Evolutionary conservation across 1,140 invertebrate genomes (phyloP).

Genomic region (Drosophila mojavensis): DNA sequence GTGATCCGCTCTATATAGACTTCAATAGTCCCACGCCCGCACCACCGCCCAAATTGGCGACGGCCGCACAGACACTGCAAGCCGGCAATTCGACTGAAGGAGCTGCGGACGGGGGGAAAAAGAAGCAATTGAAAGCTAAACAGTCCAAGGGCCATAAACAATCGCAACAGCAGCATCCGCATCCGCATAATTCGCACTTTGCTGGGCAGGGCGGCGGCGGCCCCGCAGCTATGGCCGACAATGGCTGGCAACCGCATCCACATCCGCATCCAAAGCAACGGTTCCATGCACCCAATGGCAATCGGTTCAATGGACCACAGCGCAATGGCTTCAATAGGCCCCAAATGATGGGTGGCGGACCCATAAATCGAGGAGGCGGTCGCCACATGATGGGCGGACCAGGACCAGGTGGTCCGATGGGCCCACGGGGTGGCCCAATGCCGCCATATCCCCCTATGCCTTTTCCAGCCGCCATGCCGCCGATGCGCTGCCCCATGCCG

Average conservation of each 20-base stretch:
- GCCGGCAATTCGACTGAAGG: not conserved
- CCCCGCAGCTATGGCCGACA: slow-evolving; percentile 1
- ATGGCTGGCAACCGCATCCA: slow-evolving; percentile 39
- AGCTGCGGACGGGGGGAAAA: slow-evolving; percentile 45
- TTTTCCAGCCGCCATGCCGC: slow-evolving; percentile 52
- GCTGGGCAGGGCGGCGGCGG: slow-evolving; percentile 17
- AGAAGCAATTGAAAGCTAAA: slow-evolving; percentile 61
- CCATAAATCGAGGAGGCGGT: slow-evolving; percentile 33
- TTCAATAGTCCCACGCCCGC: slow-evolving; percentile 69
- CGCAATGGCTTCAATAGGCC: slow-evolving; percentile 38
- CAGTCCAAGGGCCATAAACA: slow-evolving; percentile 49
- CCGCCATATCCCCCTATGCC: slow-evolving; percentile 58
- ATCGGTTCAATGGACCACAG: slow-evolving; percentile 50
- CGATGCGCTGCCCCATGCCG: slow-evolving; percentile 59
- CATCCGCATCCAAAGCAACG: slow-evolving; percentile 42
- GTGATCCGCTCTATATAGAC: slow-evolving; percentile 81
- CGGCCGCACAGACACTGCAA: not conserved
- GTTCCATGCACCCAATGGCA: slow-evolving; percentile 39
- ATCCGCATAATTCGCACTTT: slow-evolving; percentile 26
- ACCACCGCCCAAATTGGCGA: slow-evolving; percentile 6
- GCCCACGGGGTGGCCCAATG: slow-evolving; percentile 27
- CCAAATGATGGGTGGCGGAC: slow-evolving; percentile 33
- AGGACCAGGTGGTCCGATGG: slow-evolving; percentile 35
- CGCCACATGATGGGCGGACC: slow-evolving; percentile 15
- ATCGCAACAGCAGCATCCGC: slow-evolving; percentile 43